Evolutionary conservation across 2,113 vertebrate species (phyloP).

Genomic region (Charadrius vociferus): DNA sequence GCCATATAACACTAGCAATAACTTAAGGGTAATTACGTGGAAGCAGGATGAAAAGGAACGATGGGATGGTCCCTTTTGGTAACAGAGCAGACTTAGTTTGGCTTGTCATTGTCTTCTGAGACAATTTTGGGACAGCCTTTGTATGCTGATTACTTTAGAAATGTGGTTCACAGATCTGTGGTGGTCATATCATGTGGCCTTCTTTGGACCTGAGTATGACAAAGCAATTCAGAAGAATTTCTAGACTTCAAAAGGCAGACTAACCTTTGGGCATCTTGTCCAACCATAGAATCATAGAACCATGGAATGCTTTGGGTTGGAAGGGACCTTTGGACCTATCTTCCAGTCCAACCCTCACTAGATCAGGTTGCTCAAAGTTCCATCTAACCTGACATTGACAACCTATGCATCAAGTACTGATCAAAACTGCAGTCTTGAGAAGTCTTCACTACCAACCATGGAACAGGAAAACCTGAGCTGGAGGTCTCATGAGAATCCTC

Average conservation of each 20-base stretch:
- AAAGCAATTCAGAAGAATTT: background rate
- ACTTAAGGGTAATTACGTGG: background rate
- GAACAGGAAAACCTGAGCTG: background rate
- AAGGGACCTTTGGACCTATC: background rate
- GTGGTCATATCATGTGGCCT: background rate
- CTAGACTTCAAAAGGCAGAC: background rate
- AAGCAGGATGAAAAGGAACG: background rate
- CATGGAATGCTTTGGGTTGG: background rate
- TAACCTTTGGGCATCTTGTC: background rate
- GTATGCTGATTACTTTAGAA: background rate
- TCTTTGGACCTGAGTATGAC: background rate
- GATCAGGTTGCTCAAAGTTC: background rate
- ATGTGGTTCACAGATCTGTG: background rate
- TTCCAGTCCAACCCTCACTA: background rate
- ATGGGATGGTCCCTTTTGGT: background rate
- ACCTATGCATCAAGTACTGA: background rate
- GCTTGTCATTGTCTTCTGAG: background rate
- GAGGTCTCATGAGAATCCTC: background rate
- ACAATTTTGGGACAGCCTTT: background rate
- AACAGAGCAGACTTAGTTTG: background rate
- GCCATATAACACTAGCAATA: background rate
- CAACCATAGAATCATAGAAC: background rate
- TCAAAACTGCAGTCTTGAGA: background rate
- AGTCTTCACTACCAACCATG: background rate
- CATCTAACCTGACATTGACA: background rate